phyloP scores from a whole-genome alignment of 1,140 invertebrate genomes.

The Temnothorax longispinosus region DNA sequence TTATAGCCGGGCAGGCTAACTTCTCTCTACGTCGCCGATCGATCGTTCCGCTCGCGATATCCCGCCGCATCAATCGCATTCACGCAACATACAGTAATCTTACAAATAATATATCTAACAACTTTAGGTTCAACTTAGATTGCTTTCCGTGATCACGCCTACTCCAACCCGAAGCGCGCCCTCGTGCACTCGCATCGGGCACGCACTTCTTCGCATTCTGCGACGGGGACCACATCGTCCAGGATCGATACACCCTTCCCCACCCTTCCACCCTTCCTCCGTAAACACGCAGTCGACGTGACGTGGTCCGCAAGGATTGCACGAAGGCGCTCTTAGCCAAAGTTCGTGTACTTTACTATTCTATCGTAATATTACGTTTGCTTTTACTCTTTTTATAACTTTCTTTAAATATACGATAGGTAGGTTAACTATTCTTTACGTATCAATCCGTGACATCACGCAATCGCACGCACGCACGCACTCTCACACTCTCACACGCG shows the following conservation, averaged over 20 bases:
- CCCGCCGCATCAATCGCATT: slow-evolving; percentile 76
- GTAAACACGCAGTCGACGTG: not conserved
- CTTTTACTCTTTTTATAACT: slow-evolving; percentile 71
- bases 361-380: slow-evolving; percentile 76
- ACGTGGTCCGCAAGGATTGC: slow-evolving; percentile 56
- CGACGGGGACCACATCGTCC: not conserved
- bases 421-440: slow-evolving; percentile 71
- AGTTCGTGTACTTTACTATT: slow-evolving; percentile 69
- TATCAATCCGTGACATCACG: slow-evolving; percentile 64
- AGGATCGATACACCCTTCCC: not conserved
- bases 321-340: slow-evolving; percentile 69
- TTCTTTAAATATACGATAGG: slow-evolving; percentile 74
- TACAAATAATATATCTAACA: slow-evolving; percentile 85
- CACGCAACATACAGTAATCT: slow-evolving; percentile 81
- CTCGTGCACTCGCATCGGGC: slow-evolving; percentile 57
- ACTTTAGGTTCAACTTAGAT: slow-evolving; percentile 84
- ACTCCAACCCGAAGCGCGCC: slow-evolving; percentile 64
- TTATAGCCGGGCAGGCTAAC: not conserved
- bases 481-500: not conserved
- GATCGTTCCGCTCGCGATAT: slow-evolving; percentile 26
- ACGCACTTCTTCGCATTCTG: not conserved
- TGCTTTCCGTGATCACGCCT: slow-evolving; percentile 84
- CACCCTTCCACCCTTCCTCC: not conserved
- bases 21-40: not conserved
- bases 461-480: slow-evolving; percentile 3